Evolutionary conservation across 35 echinoderm and acorn worm genomes (phyloP), one percentile per base, ranked within the genome.

Genomic region (Heliocidaris tuberculata): DNA sequence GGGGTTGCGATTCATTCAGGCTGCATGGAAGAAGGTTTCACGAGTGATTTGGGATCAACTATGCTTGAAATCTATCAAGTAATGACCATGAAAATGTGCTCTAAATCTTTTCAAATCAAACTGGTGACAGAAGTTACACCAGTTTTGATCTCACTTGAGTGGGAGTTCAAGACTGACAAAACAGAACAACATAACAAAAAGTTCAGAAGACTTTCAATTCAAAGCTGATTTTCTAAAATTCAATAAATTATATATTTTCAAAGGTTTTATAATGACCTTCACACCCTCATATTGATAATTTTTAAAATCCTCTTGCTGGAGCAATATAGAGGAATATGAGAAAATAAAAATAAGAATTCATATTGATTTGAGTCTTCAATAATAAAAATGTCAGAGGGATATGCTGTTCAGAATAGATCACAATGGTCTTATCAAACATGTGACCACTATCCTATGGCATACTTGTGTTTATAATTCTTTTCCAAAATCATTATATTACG

Each of bases 61-160:
- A 70, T 70, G 60, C 60, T 70, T 70, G 60, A 70, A 70, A 70
- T 70, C 60, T 70, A 70, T 70, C 60, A 70, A 21, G 60, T 70
- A 70, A 70, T 70, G 60, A 70, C 60, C 60, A 70, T 70, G 60
- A 70, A 70, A 70, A 70, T 70, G 60, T 70, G 60, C 60, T 70
- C 60, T 24, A 24, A 70, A 70, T 70, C 60, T 70, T 5, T 6
- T 17, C 13, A 70, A 70, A 70, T 70, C 60, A 27, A 27, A 17
- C 60, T 70, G 60, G 15, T 70, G 60, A 70, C 60, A 70, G 60
- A 70, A 27, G 21, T 70, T 5, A 24, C 17, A 70, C 16, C 17
- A 21, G 21, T 70, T 70, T 15, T 60, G 59, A 60, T 60, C 59
- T 60, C 10, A 60, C 59, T 60, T 27, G 61, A 27, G 61, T 24